Evolutionary conservation across 2,888 invertebrate genomes (phyloP), one percentile per base, ranked within the genome.

Genomic region (Nebria brevicollis): DNA sequence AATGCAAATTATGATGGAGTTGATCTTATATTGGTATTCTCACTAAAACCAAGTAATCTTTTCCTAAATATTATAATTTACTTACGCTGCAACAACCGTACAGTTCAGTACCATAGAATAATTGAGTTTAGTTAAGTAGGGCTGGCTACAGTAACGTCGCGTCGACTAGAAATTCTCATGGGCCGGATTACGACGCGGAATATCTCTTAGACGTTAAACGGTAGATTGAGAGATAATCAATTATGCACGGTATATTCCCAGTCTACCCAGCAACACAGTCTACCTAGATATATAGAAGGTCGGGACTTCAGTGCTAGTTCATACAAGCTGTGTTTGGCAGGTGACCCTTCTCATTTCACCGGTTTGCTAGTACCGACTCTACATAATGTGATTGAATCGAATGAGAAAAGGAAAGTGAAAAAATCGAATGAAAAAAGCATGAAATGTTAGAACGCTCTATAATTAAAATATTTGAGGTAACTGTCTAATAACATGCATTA

Each of bases 201-300:
- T 77, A 34, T 25, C 77, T 77, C 68, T 77, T 68, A 68, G 42
- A 41, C 66, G 77, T 8, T 77, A 77, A 77, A 77, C 77, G 77
- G 68, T 41, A 65, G 64, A 77, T 72, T 34, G 72, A 77, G 64
- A 64, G 65, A 72, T 26, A 72, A 77, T 77, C 72, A 72, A 77
- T 77, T 72, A 77, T 77, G 54, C 77, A 77, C 77, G 72, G 15
- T 20, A 64, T 26, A 66, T 26, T 54, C 54, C 54, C 54, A 54
- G 54, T 11, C 4, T 7, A 54, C 54, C 54, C 1, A 7, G 54
- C 34, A 54, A 13, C 54, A 54, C 13, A 34, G 34, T 34, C 34
- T 8, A 4, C 5, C 34, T 34, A 34, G 2, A 34, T 34, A 34
- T 34, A 34, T 34, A 34, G 34, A 34, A 34, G 13, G 15, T 5